These are phyloP conservation scores for Glandiceps talaboti DNA, from an alignment of 53 echinoderm and acorn worm species.

Conservation along the genomic window DNA sequence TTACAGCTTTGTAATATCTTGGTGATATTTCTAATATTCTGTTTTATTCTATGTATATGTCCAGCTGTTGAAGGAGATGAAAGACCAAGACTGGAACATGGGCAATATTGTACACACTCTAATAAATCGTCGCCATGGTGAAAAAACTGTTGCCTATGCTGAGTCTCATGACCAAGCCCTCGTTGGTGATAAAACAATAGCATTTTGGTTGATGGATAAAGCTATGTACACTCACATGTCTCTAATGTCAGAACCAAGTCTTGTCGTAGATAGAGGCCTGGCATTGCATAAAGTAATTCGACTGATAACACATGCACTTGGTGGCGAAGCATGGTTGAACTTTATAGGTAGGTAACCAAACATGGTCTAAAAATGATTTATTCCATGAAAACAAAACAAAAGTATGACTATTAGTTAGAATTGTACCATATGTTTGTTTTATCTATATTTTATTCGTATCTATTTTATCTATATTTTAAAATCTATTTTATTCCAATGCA, in stretches of 20 bases:
- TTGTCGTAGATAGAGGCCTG: slow-evolving; percentile 65
- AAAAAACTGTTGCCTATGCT: slow-evolving; percentile 75
- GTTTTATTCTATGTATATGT: background rate
- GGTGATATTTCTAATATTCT: background rate
- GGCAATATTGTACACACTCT: slow-evolving; percentile 78
- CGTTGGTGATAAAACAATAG: slow-evolving; percentile 92
- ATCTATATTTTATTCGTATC: no score
- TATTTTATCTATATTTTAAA: no score
- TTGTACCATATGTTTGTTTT: no score
- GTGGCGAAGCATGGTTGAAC: slow-evolving; percentile 96
- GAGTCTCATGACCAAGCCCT: slow-evolving; percentile 96
- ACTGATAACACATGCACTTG: slow-evolving; percentile 73
- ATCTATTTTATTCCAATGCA: no score
- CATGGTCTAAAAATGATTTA: no score
- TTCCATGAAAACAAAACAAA: no score
- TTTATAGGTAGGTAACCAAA: slow-evolving; percentile 75
- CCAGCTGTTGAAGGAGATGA: slow-evolving; percentile 61
- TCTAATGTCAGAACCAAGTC: slow-evolving; percentile 32
- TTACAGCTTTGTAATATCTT: no score
- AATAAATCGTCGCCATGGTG: slow-evolving; percentile 85
- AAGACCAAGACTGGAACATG: slow-evolving; percentile 95
- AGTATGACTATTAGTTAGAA: no score
- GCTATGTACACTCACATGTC: slow-evolving; percentile 99
- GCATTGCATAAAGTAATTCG: slow-evolving; percentile 80
- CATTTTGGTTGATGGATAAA: slow-evolving; percentile 96